These are phyloP conservation scores for Ophion ellenae DNA, from an alignment of 2,888 invertebrate species.

Conservation along the genomic window DNA sequence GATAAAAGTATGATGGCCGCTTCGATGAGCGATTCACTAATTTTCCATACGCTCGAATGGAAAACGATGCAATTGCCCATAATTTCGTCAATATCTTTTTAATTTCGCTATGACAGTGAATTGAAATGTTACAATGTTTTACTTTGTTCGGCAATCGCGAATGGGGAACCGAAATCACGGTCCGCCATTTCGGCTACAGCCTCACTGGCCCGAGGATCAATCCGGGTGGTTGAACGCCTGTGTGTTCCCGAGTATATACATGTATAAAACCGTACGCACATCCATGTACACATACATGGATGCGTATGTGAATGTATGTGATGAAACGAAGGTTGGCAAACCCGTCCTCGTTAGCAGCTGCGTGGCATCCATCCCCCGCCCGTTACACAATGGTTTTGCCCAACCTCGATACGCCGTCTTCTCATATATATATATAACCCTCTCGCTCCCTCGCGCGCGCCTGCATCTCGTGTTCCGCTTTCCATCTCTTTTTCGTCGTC, in stretches of 20 bases:
- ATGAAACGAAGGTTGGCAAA: slow-evolving; percentile 72
- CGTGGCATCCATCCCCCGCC: slow-evolving; percentile 82
- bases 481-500: slow-evolving; percentile 55
- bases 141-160: not conserved
- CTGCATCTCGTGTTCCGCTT: slow-evolving; percentile 68
- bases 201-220: slow-evolving; percentile 47
- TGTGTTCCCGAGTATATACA: slow-evolving; percentile 15
- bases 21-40: too few species aligned
- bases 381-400: slow-evolving; percentile 78
- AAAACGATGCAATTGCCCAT: too few species aligned
- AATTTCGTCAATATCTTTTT: too few species aligned
- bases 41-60: too few species aligned
- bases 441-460: slow-evolving; percentile 66
- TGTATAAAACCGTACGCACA: not conserved
- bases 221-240: slow-evolving; percentile 53
- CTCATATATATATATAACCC: slow-evolving; percentile 33
- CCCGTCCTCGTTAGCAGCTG: slow-evolving; percentile 82
- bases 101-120: not conserved
- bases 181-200: slow-evolving; percentile 62
- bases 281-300: slow-evolving; percentile 6
- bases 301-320: slow-evolving; percentile 57
- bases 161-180: slow-evolving; percentile 53
- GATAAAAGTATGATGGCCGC: too few species aligned
- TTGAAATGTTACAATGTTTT: slow-evolving; percentile 5
- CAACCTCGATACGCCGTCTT: slow-evolving; percentile 63